A percentile compares a stretch with the other conserved stretches of the same genome.
Evolutionary conservation across 2,113 vertebrate species (phyloP).

Genomic region (Mormyrus iriodes): DNA sequence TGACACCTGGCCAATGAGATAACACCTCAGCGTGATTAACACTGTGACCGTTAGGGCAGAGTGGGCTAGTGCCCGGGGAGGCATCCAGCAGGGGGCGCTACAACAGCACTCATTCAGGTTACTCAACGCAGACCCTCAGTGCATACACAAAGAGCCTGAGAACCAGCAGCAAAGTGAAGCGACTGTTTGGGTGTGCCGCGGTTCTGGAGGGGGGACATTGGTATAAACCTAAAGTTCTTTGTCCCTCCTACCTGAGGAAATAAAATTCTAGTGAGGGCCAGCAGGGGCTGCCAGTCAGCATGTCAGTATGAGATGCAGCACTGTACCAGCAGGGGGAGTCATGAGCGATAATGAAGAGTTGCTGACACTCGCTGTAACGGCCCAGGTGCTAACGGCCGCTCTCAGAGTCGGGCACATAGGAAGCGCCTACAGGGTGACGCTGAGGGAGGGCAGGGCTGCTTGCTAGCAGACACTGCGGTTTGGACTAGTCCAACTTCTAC

Average conservation of each 20-base stretch:
- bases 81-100: neutral
- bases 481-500: neutral
- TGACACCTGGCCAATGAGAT: neutral
- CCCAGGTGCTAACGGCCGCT: neutral
- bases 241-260: neutral
- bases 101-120: neutral
- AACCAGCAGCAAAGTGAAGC: neutral
- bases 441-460: neutral
- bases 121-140: neutral
- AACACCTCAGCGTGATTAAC: neutral
- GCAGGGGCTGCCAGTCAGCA: neutral
- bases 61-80: neutral
- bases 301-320: neutral
- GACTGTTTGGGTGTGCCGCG: neutral
- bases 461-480: neutral
- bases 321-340: neutral
- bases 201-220: neutral
- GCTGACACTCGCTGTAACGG: neutral
- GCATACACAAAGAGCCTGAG: neutral
- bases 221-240: neutral
- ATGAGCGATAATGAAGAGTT: neutral
- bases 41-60: neutral
- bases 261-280: neutral
- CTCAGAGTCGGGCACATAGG: neutral
- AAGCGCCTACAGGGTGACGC: neutral